Conservation (phyloP, 2,888 invertebrate species). For the Rhagophthalmus giganteus region DNA sequence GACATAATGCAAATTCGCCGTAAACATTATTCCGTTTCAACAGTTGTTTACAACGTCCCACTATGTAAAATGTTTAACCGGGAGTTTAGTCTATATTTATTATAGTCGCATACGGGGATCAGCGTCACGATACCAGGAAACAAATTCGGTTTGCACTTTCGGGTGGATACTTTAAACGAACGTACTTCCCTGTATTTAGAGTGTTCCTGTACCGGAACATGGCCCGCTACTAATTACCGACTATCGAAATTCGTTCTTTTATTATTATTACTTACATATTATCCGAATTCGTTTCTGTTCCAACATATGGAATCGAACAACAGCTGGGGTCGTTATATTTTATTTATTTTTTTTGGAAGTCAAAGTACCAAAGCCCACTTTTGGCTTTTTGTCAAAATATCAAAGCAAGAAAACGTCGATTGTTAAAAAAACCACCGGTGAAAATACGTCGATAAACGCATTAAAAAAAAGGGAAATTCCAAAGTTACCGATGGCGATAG, state of each 20-base stretch:
- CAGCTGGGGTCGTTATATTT: conserved; percentile 20
- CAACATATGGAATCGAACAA: conserved; percentile 34
- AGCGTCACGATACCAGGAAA: conserved; percentile 32
- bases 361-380: too few relatives aligned
- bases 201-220: conserved; percentile 27
- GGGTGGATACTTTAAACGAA: conserved; percentile 26
- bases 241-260: conserved; percentile 25
- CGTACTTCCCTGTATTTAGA: conserved; percentile 28
- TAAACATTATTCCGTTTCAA: neutral
- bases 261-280: conserved; percentile 17
- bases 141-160: conserved; percentile 25
- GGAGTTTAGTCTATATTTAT: conserved; percentile 16
- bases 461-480: too few relatives aligned
- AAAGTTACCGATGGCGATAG: too few relatives aligned
- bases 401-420: too few relatives aligned
- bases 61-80: conserved; percentile 6
- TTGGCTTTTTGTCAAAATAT: too few relatives aligned
- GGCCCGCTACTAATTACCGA: conserved; percentile 31
- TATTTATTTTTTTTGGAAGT: neutral
- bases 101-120: neutral
- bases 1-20: neutral
- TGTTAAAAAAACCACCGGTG: too few relatives aligned
- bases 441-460: too few relatives aligned
- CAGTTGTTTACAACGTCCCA: conserved; percentile 8
- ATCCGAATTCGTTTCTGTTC: conserved; percentile 11